Evolutionary conservation across 2,888 invertebrate species (phyloP).

Genomic region (Acleris sparsana): DNA sequence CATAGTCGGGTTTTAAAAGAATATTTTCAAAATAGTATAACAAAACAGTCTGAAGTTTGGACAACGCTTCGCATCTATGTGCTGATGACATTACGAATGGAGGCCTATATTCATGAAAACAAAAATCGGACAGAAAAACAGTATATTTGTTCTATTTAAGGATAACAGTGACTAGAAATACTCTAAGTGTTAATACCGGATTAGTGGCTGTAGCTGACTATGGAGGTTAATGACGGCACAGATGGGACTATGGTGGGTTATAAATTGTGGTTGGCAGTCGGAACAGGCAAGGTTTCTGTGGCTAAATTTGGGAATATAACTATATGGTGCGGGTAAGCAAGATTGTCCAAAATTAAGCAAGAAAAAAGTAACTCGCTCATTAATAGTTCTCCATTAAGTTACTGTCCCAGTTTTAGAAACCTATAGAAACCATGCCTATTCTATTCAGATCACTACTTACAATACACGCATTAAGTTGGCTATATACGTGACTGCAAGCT

Average conservation of each 20-base stretch:
- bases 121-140: slow-evolving; percentile 50
- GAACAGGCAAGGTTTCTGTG: neutral
- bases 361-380: no score
- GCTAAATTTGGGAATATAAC: neutral
- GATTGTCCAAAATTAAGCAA: no score
- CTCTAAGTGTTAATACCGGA: slow-evolving; percentile 22
- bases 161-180: slow-evolving; percentile 21
- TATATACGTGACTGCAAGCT: no score
- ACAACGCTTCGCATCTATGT: slow-evolving; percentile 59
- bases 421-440: no score
- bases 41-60: slow-evolving; percentile 59
- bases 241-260: slow-evolving; percentile 2
- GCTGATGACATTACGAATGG: slow-evolving; percentile 54
- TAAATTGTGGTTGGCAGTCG: neutral
- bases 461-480: no score
- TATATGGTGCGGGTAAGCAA: no score
- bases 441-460: no score
- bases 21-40: neutral
- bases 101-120: slow-evolving; percentile 56
- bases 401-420: no score
- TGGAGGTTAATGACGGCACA: slow-evolving; percentile 17
- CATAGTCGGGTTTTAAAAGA: neutral
- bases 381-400: no score
- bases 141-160: slow-evolving; percentile 35
- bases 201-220: slow-evolving; percentile 34